Conservation (phyloP, 2,888 invertebrate genomes). For the Caenorhabditis auriculariae region DNA sequence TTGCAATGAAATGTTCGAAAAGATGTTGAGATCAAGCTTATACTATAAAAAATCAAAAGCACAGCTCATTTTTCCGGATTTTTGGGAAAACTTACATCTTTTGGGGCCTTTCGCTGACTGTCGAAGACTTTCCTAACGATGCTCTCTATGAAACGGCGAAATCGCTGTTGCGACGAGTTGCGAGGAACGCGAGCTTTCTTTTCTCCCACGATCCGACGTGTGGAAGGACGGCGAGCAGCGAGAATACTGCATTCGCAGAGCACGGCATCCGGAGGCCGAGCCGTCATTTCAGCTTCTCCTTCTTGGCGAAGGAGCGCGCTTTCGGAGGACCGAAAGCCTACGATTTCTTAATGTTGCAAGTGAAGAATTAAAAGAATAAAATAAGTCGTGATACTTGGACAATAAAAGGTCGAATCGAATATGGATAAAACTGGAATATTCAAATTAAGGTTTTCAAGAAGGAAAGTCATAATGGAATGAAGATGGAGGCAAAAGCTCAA, state of each 20-base stretch:
- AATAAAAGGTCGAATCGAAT: conserved; percentile 3
- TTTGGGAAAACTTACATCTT: conserved; percentile 35
- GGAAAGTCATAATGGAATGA: too few species aligned
- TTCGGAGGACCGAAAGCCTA: conserved; percentile 10
- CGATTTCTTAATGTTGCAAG: too few species aligned
- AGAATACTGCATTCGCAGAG: conserved; percentile 41
- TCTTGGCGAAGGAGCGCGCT: conserved; percentile 7
- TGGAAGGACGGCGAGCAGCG: conserved; percentile 20
- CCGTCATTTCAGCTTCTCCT: conserved; percentile 20
- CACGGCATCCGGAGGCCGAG: conserved; percentile 44
- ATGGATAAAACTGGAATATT: too few species aligned
- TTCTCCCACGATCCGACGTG: neutral
- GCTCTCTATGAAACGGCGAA: conserved; percentile 38
- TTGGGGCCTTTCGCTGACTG: conserved; percentile 27
- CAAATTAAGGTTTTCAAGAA: too few species aligned
- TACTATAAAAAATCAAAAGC: neutral
- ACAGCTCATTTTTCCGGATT: neutral
- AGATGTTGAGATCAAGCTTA: neutral
- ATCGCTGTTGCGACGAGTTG: conserved; percentile 29
- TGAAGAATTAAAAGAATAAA: neutral
- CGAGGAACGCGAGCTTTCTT: conserved; percentile 6
- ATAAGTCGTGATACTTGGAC: neutral
- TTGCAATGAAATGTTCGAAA: too few species aligned
- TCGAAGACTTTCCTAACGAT: conserved; percentile 50
- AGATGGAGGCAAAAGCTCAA: too few species aligned